Percentiles rank a stretch among this genome's conserved stretches.
These are phyloP conservation scores for Drosophila pullipes DNA, from an alignment of 2,888 invertebrate genomes.

Conservation along the genomic window DNA sequence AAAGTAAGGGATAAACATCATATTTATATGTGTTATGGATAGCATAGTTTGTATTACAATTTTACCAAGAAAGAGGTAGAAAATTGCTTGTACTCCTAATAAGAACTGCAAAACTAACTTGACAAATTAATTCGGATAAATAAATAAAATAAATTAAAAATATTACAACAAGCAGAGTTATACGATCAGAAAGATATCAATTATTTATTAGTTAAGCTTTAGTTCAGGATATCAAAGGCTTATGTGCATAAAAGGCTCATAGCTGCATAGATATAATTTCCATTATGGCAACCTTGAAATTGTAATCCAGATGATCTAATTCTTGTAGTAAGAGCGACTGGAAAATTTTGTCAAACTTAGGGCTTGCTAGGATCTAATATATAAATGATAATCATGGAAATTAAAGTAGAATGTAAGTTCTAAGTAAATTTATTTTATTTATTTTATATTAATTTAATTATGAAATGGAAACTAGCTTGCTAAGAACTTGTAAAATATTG, in stretches of 20 bases:
- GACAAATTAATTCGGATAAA: background rate
- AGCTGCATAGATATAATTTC: background rate
- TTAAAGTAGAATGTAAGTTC: background rate
- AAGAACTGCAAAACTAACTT: background rate
- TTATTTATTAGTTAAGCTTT: background rate
- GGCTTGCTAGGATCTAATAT: background rate
- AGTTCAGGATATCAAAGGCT: background rate
- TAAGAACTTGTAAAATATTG: too few relatives aligned
- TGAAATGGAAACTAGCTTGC: background rate
- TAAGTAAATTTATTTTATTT: background rate
- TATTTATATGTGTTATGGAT: background rate
- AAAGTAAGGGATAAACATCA: background rate
- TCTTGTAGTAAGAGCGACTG: background rate
- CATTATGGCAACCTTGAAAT: background rate
- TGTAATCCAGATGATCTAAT: background rate
- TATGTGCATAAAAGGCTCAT: background rate
- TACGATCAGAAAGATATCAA: background rate
- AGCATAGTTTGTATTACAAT: background rate
- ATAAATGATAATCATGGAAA: background rate
- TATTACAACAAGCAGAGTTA: background rate
- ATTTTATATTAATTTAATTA: background rate
- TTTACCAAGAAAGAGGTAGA: background rate
- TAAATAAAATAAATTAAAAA: too few relatives aligned
- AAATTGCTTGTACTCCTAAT: background rate
- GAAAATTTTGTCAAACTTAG: fast-evolving